Evolutionary conservation across 2,797 vertebrate genomes (phyloP), one percentile per base, ranked within the genome.

Genomic region (Sternarchorhynchus goeldii): DNA sequence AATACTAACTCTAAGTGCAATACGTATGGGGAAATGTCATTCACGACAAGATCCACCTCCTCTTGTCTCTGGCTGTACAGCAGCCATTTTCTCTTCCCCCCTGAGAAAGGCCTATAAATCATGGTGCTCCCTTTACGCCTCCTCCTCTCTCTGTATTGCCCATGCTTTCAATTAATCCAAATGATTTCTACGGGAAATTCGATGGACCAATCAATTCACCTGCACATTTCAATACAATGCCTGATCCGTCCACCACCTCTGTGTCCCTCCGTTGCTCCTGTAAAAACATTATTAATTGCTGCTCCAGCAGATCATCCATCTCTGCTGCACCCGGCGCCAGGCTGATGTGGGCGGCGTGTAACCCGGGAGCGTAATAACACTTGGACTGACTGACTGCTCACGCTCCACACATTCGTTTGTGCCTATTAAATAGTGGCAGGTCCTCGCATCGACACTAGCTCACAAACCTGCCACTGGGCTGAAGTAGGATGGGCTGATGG

Each of bases 261-360:
- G 32, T 75, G 75, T 80, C 62, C 77, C 81, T 83, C 78, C 83
- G 84, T 84, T 84, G 79, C 84, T 88, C 87, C 86, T 88, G 86
- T 89, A 88, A 87, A 89, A 90, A 86, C 84, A 85, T 87, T 87
- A 90, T 90, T 89, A 90, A 88, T 89, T 89, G 86, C 85, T 75
- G 79, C 66, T 86, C 85, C 76, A 85, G 81, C 73, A n/a, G 81
- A 72, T 82, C 82, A 89, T 91, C 84, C 83, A 87, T 90, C 88
- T 90, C 83, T 63, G 67, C 36, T 66, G 77, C 53, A 59, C 76
- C 76, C 18, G 14, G 76, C 73, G 69, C 29, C 34, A 65, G 73
- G 72, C 58, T 59, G 62, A 71, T 25, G 50, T 65, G 53, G 71
- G 70, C 74, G 53, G 70, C 56, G 57, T 64, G 72, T 73, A 78